Evolutionary conservation across 2,888 invertebrate species (phyloP).

Genomic region (Eurytoma adleriae): DNA sequence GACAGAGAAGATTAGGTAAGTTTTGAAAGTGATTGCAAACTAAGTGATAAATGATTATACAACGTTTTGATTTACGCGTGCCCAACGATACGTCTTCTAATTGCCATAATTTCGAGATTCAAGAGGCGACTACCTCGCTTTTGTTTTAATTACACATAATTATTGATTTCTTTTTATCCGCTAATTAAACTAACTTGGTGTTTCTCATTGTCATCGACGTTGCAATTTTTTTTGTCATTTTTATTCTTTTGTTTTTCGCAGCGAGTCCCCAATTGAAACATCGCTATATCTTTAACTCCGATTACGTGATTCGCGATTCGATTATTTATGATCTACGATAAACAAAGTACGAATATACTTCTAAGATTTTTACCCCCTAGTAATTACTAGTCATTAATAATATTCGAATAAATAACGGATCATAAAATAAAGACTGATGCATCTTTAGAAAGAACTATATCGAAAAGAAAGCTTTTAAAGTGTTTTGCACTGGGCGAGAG

Average conservation of each 20-base stretch:
- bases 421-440: background rate
- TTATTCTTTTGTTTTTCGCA: background rate
- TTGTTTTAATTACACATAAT: background rate
- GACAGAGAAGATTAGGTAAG: too few species aligned
- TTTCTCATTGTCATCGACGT: conserved; percentile 34
- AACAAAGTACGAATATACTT: conserved; percentile 18
- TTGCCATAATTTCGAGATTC: too few species aligned
- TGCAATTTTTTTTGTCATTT: background rate
- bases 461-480: background rate
- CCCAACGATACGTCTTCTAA: too few species aligned
- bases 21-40: too few species aligned
- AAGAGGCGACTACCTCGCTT: background rate
- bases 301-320: background rate
- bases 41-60: too few species aligned
- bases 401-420: background rate
- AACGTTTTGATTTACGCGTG: too few species aligned
- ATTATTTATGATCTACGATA: background rate
- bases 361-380: background rate
- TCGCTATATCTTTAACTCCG: background rate
- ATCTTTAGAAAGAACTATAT: background rate
- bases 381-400: conserved; percentile 11
- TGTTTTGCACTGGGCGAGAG: too few species aligned
- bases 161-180: conserved; percentile 3
- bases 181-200: conserved; percentile 43
- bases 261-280: conserved; percentile 17